Evolutionary conservation across 1,140 invertebrate genomes (phyloP).

Genomic region (Coenobita brevimanus): DNA sequence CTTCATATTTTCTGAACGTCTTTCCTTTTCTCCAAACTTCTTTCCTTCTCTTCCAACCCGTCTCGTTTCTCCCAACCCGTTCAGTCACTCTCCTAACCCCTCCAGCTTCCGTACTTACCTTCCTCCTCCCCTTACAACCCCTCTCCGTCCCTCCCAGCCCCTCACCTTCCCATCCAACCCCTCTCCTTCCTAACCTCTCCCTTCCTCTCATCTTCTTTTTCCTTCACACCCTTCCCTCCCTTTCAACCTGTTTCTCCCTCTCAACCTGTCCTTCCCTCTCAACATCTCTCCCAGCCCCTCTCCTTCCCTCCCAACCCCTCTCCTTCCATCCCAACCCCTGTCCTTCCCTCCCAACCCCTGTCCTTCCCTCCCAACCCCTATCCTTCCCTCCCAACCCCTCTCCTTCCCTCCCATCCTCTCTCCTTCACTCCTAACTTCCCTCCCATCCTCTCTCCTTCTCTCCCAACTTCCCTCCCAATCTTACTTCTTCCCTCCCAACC

Average conservation of each 20-base stretch:
- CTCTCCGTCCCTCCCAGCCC: not conserved
- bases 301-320: not conserved
- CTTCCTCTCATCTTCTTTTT: not conserved
- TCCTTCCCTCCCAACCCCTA: too few species aligned
- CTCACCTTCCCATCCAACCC: not conserved
- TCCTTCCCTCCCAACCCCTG: not conserved
- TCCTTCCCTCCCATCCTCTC: too few species aligned
- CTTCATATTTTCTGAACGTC: not conserved
- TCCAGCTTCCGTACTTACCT: too few species aligned
- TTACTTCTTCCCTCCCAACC: too few species aligned
- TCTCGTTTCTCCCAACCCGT: not conserved
- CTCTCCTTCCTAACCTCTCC: not conserved
- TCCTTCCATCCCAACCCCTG: not conserved
- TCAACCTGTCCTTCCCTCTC: not conserved
- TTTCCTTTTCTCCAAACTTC: constrained; percentile 1
- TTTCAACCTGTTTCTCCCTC: not conserved
- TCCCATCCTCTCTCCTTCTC: not conserved
- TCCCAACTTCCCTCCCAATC: too few species aligned
- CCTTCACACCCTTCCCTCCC: not conserved
- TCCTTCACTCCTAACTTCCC: too few species aligned
- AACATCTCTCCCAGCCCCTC: not conserved
- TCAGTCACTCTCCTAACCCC: not conserved
- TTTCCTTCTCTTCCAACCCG: not conserved
- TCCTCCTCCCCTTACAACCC: too few species aligned
- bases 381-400: too few species aligned